phyloP scores from a whole-genome alignment of 1,140 invertebrate genomes.

The Lethrus apterus region DNA sequence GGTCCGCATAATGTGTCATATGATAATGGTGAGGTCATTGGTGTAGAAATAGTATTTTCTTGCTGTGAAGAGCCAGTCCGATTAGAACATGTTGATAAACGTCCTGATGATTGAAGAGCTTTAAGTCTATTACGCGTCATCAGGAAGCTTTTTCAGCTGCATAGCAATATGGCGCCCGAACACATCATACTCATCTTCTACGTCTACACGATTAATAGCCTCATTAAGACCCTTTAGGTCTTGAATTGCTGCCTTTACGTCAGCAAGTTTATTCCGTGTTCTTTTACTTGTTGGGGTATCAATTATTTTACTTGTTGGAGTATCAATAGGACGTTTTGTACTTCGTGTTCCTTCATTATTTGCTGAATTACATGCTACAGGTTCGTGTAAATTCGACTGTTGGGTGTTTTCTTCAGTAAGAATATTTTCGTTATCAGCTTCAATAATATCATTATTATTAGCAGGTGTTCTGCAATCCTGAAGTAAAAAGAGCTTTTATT shows the following conservation, averaged over 20 bases:
- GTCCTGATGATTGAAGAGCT: neutral
- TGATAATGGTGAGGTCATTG: too few relatives aligned
- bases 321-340: neutral
- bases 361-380: neutral
- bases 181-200: conserved; percentile 6
- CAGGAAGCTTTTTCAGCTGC: neutral
- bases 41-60: neutral
- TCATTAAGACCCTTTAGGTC: neutral
- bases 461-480: neutral
- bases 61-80: neutral
- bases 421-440: neutral
- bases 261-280: neutral
- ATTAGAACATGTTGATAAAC: neutral
- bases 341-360: neutral
- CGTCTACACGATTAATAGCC: neutral
- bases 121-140: too few relatives aligned
- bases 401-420: neutral
- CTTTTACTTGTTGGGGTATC: neutral
- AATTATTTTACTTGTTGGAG: neutral
- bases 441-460: neutral
- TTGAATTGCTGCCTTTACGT: neutral
- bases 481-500: too few relatives aligned
- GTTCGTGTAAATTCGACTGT: neutral
- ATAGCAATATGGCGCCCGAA: conserved; percentile 5
- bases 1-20: too few relatives aligned